Evolutionary conservation across 2,113 vertebrate genomes (phyloP).

Genomic region (Daubentonia madagascariensis): DNA sequence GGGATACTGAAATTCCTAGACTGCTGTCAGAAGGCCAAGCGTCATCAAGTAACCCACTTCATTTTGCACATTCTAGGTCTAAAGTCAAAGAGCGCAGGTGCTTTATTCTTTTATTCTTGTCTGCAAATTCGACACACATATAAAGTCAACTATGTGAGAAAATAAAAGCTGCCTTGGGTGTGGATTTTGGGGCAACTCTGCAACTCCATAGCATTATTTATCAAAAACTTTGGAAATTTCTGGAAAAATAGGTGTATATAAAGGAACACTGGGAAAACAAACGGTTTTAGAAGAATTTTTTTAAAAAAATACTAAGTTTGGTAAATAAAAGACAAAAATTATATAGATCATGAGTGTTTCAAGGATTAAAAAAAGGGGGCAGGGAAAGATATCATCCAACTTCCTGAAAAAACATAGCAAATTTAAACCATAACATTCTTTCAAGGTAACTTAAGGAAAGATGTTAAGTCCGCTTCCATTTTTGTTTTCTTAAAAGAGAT

Average conservation of each 20-base stretch:
- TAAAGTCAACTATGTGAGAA: background rate
- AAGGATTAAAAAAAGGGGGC: background rate
- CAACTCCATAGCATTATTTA: background rate
- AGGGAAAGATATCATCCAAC: background rate
- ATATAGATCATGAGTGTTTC: background rate
- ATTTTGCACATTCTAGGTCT: background rate
- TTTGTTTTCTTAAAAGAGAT: constrained; percentile 57
- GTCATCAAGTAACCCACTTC: background rate
- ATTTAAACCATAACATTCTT: background rate
- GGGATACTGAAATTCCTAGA: background rate
- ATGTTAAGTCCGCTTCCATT: constrained; percentile 47
- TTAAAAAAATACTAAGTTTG: background rate
- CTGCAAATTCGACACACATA: background rate
- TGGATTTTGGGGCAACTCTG: background rate
- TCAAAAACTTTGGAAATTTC: background rate
- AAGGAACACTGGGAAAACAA: background rate
- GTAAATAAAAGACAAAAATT: constrained; percentile 38
- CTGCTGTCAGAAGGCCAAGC: background rate
- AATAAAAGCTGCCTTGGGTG: background rate
- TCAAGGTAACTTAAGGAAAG: constrained; percentile 54
- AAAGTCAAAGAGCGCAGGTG: background rate
- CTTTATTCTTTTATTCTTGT: background rate
- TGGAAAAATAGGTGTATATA: background rate
- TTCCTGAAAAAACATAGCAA: background rate
- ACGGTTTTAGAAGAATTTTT: background rate